Base-by-base conservation (phyloP, 2,797 vertebrate genomes). In the Crypturellus tataupa region DNA sequence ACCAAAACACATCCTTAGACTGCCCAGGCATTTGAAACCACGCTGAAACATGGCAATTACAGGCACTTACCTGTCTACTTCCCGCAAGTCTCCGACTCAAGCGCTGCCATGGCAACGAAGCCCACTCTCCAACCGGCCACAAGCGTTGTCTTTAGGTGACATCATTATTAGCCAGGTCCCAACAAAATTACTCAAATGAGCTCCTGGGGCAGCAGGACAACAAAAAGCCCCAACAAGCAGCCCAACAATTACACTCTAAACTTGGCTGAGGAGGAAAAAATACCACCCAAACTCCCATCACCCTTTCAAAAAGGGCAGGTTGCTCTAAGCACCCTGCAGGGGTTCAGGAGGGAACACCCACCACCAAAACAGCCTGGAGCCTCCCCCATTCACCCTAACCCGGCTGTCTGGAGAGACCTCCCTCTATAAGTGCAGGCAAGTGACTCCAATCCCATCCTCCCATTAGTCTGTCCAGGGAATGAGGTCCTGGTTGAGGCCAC, bases 31-130 rank as follows among this genome's bases (percentile, higher is more conserved):
- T 82, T 94, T 69, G 76, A 96, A 97, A 73, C 78, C 86, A 85
- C 24, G 47, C 86, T 94, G 93, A 93, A 95, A 96, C 49, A 27
- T 18, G 51, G 81, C 96, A 97, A 96, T 97, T 96, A 90, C 73
- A 64, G 78, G 84, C 93, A 91, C 84, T 96, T 96, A 95, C 94
- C 92, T 94, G 80, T 71, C 79, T 91, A 59, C 37, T 91, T 90
- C 82, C 86, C 4, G 17, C 80, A 29, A 84, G 75, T 25, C 87
- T 95, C 83, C 6, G 3, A 95, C 89, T 88, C 92, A 85, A 91
- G 95, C 71, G 95, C 96, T 96, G 12, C 95, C 93, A 93, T 94
- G 93, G 62, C 95, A 49, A 97, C 86, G 0, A 68, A 95, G 70
- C 86, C 95, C 94, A 96, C 91, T 95, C 83, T 90, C 19, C 0